A percentile compares a stretch with the other conserved stretches of the same genome.
Conservation (phyloP, 2,888 invertebrate species). For the Pilophorus perplexus region DNA sequence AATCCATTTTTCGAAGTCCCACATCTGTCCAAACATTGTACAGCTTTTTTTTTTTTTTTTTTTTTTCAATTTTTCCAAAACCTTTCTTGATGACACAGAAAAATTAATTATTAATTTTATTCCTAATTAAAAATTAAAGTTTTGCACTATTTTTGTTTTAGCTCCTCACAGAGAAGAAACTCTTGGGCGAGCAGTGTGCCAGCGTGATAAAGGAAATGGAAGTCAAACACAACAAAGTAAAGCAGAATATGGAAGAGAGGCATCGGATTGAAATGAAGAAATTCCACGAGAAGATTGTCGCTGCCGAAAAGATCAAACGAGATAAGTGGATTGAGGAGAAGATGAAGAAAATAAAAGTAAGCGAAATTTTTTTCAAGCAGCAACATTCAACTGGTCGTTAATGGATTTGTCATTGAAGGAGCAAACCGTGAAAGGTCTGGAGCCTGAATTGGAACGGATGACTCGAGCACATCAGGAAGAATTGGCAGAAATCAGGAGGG, state of each 20-base stretch:
- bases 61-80: too few species aligned
- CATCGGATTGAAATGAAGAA: slow-evolving; percentile 72
- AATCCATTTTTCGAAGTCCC: too few species aligned
- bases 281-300: slow-evolving; percentile 71
- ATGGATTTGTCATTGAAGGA: too few species aligned
- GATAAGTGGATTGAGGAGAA: slow-evolving; percentile 81
- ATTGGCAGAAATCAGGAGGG: slow-evolving; percentile 65
- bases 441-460: slow-evolving; percentile 78
- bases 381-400: too few species aligned
- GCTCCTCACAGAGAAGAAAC: slow-evolving; percentile 75
- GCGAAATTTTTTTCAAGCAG: neutral
- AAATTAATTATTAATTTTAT: too few species aligned
- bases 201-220: slow-evolving; percentile 66
- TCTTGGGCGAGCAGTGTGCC: slow-evolving; percentile 71
- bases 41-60: too few species aligned
- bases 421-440: slow-evolving; percentile 81
- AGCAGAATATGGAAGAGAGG: slow-evolving; percentile 70
- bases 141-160: too few species aligned
- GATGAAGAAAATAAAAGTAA: slow-evolving; percentile 79
- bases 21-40: too few species aligned
- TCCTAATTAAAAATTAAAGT: too few species aligned
- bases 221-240: slow-evolving; percentile 62
- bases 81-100: too few species aligned
- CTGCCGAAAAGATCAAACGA: slow-evolving; percentile 70
- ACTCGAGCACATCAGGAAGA: slow-evolving; percentile 68